These are phyloP conservation scores for Mormyrops attenuatus DNA, from an alignment of 2,797 vertebrate genomes.

Conservation along the genomic window DNA sequence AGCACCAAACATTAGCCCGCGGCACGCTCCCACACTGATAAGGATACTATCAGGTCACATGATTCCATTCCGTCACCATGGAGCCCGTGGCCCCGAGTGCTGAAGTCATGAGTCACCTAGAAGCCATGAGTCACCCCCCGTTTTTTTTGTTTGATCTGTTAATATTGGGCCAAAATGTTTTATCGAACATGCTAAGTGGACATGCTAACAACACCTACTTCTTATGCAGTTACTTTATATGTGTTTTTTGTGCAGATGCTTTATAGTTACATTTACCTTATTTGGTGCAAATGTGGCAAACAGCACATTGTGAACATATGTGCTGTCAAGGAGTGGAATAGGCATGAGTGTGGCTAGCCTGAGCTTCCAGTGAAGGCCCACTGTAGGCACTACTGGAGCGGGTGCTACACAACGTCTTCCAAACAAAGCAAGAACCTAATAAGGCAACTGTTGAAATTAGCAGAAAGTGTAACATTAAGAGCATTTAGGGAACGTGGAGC, in stretches of 20 bases:
- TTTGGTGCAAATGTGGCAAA: background rate
- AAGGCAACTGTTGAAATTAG: background rate
- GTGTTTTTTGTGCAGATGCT: background rate
- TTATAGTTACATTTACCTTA: background rate
- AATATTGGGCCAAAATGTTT: background rate
- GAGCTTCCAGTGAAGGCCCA: background rate
- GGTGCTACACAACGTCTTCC: background rate
- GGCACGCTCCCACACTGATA: slow-evolving; percentile 23
- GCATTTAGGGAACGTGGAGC: background rate
- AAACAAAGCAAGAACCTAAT: background rate
- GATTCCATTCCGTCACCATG: background rate
- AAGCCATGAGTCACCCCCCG: background rate
- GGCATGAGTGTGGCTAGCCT: background rate
- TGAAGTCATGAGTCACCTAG: background rate
- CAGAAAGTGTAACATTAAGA: background rate
- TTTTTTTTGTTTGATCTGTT: background rate
- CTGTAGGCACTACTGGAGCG: background rate
- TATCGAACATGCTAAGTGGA: background rate
- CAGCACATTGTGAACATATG: background rate
- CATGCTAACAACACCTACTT: background rate
- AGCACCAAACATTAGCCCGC: slow-evolving; percentile 29
- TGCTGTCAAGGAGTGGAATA: background rate
- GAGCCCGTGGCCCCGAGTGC: background rate
- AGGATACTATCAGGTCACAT: slow-evolving; percentile 26
- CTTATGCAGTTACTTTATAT: background rate